Evolutionary conservation across 2,113 vertebrate genomes (phyloP), one percentile per base, ranked within the genome.

Genomic region (Trogon melanurus): DNA sequence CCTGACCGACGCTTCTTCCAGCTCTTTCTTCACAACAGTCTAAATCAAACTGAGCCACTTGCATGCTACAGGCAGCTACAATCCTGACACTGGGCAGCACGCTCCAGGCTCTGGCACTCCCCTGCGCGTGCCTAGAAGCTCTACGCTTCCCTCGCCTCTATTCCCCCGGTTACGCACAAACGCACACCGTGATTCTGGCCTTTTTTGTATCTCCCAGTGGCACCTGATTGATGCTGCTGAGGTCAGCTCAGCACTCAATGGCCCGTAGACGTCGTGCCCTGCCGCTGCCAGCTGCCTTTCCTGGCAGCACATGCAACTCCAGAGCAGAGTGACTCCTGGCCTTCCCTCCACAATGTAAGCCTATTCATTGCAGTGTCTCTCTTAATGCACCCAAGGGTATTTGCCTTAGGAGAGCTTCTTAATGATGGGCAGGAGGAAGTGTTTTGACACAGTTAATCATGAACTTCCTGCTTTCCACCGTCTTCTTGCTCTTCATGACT

Each of bases 301-400:
- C 75, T 4, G 2, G 66, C 82, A 78, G 78, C 54, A 45, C 4
- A 1, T 60, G 50, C 2, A 3, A 30, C 73, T 56, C 30, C 73
- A 48, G 79, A 64, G 67, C 61, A 50, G 38, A 3, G 15, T 38
- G 75, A 62, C 74, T 67, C 34, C 83, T 48, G 79, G 51, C 69
- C 5, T 2, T 61, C 45, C 53, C 27, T 41, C 22, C 73, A 84
- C 78, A 29, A 23, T 6, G 0, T 48, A 45, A 36, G 29, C 53
- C 56, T 96, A 13, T 88, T 89, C 79, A 86, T 85, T 84, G 91
- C 87, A 16, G 67, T 66, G 58, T 85, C 41, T 76, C 82, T 75
- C 45, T 41, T 45, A 45, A 38, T 30, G 53, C 64, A 60, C 47
- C 56, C 81, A 89, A 92, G 88, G 81, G 41, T 74, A 10, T 85